Base-by-base conservation (phyloP, 2,797 vertebrate species). In the Micropoecilia bifurca region DNA sequence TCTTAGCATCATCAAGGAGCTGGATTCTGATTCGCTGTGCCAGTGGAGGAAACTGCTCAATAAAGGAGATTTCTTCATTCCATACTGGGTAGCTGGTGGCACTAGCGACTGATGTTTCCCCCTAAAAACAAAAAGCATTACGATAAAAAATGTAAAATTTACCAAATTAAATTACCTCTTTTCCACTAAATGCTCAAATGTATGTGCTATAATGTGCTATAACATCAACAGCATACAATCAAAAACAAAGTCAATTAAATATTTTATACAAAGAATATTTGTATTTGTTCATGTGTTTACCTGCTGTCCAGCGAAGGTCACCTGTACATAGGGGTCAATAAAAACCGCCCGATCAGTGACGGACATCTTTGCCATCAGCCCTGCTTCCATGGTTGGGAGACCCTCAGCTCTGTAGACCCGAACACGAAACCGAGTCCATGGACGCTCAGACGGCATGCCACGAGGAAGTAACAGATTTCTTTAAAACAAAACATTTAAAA, bases 31-130 rank as follows among this genome's bases (percentile, higher is more conserved):
- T 97, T 91, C 97, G 91, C 75, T 96, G 96, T 72, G 97, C 96
- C 78, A 99, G 96, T 50, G 97, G 97, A 0, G 97, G 98, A 85
- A 99, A 99, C 93, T 98, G 97, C 90, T 99, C 98, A 0, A 98
- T 95, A 86, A 99, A 99, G 84, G 95, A 97, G 88, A 99, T 97
- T 92, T 98, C 97, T 83, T 99, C 97, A 0, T 99, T 98, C 98
- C 98, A 99, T 74, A 96, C 90, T 0, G 98, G 98, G 39, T 84
- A 92, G 6, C 92, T 96, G 28, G 96, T 95, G 90, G 91, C 96
- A 22, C 78, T 93, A 47, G 95, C 94, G 5, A 99, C 97, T 0
- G 97, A 97, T 0, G 97, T 99, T 94, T 99, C 97, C 0, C 98
- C 98, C 98, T 99, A 73, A 43, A 85, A 16, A 75, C 46, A 14